Conservation (phyloP, 2,888 invertebrate species). For the Chorisops tibialis region DNA sequence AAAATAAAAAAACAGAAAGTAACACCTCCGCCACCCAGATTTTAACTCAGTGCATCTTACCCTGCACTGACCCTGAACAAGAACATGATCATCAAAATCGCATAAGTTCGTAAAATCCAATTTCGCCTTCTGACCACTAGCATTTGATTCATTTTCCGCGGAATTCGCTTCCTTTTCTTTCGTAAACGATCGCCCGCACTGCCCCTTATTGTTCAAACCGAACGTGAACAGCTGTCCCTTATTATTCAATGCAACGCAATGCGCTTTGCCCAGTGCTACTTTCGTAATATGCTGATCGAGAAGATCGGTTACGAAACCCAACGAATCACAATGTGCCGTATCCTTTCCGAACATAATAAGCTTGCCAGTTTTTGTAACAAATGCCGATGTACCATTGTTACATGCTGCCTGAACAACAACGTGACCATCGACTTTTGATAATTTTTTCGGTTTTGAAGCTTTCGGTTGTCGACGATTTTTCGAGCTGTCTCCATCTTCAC, state of each 20-base stretch:
- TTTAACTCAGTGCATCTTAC: conserved; percentile 41
- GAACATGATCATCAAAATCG: conserved; percentile 57
- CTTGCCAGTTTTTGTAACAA: conserved; percentile 86
- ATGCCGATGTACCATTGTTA: conserved; percentile 91
- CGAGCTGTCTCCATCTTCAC: conserved; percentile 88
- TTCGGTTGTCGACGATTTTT: conserved; percentile 81
- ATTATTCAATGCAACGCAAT: conserved; percentile 82
- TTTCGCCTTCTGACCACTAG: conserved; percentile 37
- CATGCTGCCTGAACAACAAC: conserved; percentile 80
- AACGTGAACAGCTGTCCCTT: conserved; percentile 92
- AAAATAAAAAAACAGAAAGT: background rate
- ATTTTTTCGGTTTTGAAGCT: conserved; percentile 88
- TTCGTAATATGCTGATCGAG: conserved; percentile 67
- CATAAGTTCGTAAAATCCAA: conserved; percentile 49
- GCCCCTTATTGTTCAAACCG: conserved; percentile 96
- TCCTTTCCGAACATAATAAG: conserved; percentile 94
- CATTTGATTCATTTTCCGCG: conserved; percentile 24
- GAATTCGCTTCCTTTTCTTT: conserved; percentile 59
- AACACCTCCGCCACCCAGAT: background rate
- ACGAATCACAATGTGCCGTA: conserved; percentile 75
- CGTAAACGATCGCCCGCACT: conserved; percentile 86
- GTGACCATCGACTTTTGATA: conserved; percentile 84
- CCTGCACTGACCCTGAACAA: conserved; percentile 52
- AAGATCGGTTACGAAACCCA: conserved; percentile 71
- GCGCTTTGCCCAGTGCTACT: conserved; percentile 92